These are phyloP conservation scores for Myripristis jacobus DNA, from an alignment of 2,797 vertebrate genomes.

Conservation along the genomic window DNA sequence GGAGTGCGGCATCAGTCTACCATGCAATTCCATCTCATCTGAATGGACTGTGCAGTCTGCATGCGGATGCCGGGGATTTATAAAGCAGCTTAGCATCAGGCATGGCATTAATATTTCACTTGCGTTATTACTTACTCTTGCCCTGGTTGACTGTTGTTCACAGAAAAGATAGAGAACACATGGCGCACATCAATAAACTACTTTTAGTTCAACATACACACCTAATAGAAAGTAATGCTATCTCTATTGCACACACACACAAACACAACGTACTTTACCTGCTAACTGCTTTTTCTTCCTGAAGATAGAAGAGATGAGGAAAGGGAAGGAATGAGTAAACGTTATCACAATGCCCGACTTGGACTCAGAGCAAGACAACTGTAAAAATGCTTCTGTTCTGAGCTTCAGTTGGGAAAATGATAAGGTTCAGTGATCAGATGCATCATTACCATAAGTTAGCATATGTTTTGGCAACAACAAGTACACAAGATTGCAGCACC, in stretches of 20 bases:
- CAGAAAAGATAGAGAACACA: conserved; percentile 28
- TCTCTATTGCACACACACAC: neutral
- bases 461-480: no score
- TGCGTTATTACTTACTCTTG: conserved; percentile 76
- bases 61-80: neutral
- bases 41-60: neutral
- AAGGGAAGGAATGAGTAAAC: neutral
- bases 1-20: no score
- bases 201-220: neutral
- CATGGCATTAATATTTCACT: neutral
- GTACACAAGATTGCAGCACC: no score
- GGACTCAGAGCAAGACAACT: neutral
- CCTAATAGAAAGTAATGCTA: neutral
- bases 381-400: no score
- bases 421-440: conserved; percentile 14
- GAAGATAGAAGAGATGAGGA: conserved; percentile 3
- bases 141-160: conserved; percentile 69
- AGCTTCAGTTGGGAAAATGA: no score
- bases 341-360: neutral
- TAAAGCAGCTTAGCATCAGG: neutral
- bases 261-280: conserved; percentile 58
- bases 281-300: conserved; percentile 64
- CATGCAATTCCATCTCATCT: no score
- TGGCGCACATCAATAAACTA: conserved; percentile 16
- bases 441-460: no score